Evolutionary conservation across 2,888 invertebrate genomes (phyloP), one percentile per base, ranked within the genome.

Genomic region (Antheraea assamensis): DNA sequence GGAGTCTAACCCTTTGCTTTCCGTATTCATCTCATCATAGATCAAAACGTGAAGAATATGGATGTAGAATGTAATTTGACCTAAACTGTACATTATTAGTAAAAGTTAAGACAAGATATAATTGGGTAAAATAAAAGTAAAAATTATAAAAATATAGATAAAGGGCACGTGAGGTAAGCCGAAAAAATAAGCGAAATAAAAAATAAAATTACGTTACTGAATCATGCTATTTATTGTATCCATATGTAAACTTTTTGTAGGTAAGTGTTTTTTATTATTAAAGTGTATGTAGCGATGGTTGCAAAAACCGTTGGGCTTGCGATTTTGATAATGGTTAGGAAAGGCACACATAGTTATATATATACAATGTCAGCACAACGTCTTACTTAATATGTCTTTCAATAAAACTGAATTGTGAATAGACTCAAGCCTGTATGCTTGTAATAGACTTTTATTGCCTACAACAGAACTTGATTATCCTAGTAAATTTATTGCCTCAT

Each of bases 1-100:
- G 74, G 80, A 79, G 81, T 81, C 81, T 85, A 80, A 76, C 79
- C 81, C 81, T 81, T 81, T 81, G 81, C 77, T 75, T 78, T 24
- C 24, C 58, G n/a, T 58, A 58, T 7, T 58, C 58, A 58, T 58
- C 58, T 58, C 24, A 10, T 58, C 24, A 58, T 58, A 58, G 24
- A 58, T 58, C n/a, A 58, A 58, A 58, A 58, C 58, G 58, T 58
- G 58, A 58, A 58, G 58, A 58, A 58, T 58, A 58, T 58, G 58
- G 24, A 0, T 58, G n/a, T 10, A 58, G n/a, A 58, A 58, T 58
- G 24, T 58, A 58, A 58, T 58, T 58, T n/a, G 24, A 58, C 24
- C n/a, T 24, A 58, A 58, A 19, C 52, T 52, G 8, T n/a, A 58
- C 24, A 58, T 8, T 58, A 58, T 58, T 24, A 24, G 24, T 24